These are phyloP conservation scores for Rana temporaria DNA, from an alignment of 2,113 vertebrate genomes.

Conservation along the genomic window DNA sequence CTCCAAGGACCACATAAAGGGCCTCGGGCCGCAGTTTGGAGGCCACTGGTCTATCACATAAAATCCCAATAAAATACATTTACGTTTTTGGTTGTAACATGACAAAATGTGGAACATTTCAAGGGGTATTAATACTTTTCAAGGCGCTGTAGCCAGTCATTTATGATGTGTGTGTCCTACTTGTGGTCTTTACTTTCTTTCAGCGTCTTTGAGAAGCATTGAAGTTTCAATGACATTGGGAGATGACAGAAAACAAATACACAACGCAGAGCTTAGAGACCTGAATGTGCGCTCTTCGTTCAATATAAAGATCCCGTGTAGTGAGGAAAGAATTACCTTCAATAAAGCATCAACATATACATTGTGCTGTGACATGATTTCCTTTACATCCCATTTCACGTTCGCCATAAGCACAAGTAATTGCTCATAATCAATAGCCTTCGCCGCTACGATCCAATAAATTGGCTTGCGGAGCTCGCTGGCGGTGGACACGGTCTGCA, in stretches of 20 bases:
- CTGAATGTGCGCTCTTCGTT: background rate
- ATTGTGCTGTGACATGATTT: conserved; percentile 99
- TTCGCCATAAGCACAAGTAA: conserved; percentile 93
- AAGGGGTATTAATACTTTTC: too few relatives aligned
- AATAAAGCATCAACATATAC: conserved; percentile 94
- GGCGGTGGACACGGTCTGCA: conserved; percentile 95
- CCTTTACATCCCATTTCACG: conserved; percentile 98
- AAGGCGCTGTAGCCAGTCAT: too few relatives aligned
- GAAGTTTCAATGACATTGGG: too few relatives aligned
- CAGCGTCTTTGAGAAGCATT: too few relatives aligned
- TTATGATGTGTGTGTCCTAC: too few relatives aligned
- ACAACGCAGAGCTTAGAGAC: conserved; percentile 18
- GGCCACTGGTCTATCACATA: too few relatives aligned
- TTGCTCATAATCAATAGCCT: conserved; percentile 98
- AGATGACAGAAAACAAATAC: background rate
- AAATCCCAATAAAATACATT: too few relatives aligned
- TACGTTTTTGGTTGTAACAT: too few relatives aligned
- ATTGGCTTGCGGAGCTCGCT: conserved; percentile 96
- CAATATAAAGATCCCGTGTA: background rate
- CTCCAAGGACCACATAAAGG: too few relatives aligned
- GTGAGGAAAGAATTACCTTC: conserved; percentile 79
- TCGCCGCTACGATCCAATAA: conserved; percentile 98
- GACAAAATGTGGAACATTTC: too few relatives aligned
- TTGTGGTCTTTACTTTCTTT: too few relatives aligned
- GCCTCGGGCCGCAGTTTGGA: too few relatives aligned